phyloP scores from a whole-genome alignment of 2,797 vertebrate species.

The Babyrousa celebensis region DNA sequence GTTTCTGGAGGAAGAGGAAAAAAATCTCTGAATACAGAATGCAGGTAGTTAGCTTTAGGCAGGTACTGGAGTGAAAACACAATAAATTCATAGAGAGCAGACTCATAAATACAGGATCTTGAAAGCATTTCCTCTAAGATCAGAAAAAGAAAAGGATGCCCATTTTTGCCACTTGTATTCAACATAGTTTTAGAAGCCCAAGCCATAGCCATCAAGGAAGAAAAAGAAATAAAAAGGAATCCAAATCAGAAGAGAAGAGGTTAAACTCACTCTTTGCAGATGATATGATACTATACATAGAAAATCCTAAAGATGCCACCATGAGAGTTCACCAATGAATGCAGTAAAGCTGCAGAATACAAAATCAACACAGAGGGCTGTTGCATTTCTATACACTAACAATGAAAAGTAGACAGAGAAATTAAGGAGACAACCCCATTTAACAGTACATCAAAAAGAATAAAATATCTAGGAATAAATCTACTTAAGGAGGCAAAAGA shows the following conservation, averaged over 20 bases:
- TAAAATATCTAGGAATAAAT: too few species aligned
- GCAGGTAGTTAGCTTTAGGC: neutral
- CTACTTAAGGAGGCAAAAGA: too few species aligned
- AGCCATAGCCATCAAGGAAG: neutral
- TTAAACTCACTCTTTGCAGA: neutral
- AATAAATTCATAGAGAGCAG: neutral
- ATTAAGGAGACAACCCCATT: neutral
- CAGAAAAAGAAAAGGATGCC: neutral
- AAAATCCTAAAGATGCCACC: neutral
- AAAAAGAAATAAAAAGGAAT: neutral
- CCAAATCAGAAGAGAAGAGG: neutral
- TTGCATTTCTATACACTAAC: neutral
- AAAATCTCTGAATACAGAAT: slow-evolving; percentile 18
- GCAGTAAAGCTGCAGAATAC: neutral
- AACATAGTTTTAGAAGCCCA: too few species aligned
- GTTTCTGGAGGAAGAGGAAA: neutral
- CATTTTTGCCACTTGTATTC: too few species aligned
- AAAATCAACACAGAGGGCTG: neutral
- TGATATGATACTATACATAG: neutral
- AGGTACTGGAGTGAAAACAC: neutral
- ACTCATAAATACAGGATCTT: neutral
- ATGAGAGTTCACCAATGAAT: neutral
- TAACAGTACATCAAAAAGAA: too few species aligned
- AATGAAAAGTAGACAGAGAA: neutral
- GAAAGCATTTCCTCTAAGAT: neutral